These are phyloP conservation scores for Lordiphosa stackelbergi DNA, from an alignment of 1,140 invertebrate species.

Conservation along the genomic window DNA sequence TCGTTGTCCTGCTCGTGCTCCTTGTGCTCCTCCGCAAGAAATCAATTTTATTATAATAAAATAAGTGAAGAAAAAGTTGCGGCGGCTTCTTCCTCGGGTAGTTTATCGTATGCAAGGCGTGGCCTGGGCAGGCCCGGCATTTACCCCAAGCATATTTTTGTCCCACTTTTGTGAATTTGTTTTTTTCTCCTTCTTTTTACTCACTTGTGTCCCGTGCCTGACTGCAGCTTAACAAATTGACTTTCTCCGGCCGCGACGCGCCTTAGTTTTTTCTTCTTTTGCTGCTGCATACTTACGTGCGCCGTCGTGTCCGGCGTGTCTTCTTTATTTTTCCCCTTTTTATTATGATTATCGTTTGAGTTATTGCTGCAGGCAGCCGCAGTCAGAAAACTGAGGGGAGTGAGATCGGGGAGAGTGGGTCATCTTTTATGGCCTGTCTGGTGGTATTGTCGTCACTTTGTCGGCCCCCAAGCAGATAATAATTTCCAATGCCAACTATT, in stretches of 20 bases:
- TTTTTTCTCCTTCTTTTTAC: constrained; percentile 14
- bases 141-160: constrained; percentile 52
- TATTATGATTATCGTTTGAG: constrained; percentile 72
- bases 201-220: constrained; percentile 17
- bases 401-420: constrained; percentile 3
- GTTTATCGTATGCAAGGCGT: constrained; percentile 39
- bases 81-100: constrained; percentile 33
- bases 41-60: constrained; percentile 76
- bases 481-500: constrained; percentile 52
- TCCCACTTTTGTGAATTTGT: constrained; percentile 45
- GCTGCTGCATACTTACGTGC: constrained; percentile 58
- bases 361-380: constrained; percentile 68
- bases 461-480: constrained; percentile 55
- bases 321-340: constrained; percentile 31
- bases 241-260: constrained; percentile 66
- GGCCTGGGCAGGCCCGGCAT: constrained; percentile 1
- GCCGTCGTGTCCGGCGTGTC: constrained; percentile 6
- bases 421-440: constrained; percentile 52
- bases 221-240: constrained; percentile 74
- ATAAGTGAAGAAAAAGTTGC: constrained; percentile 64
- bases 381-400: constrained; percentile 10
- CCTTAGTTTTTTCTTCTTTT: constrained; percentile 49
- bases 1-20: constrained; percentile 9
- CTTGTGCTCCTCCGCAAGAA: constrained; percentile 38
- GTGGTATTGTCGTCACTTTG: constrained; percentile 68